Conservation (phyloP, 2,113 vertebrate species). For the Synchiropus splendidus region DNA sequence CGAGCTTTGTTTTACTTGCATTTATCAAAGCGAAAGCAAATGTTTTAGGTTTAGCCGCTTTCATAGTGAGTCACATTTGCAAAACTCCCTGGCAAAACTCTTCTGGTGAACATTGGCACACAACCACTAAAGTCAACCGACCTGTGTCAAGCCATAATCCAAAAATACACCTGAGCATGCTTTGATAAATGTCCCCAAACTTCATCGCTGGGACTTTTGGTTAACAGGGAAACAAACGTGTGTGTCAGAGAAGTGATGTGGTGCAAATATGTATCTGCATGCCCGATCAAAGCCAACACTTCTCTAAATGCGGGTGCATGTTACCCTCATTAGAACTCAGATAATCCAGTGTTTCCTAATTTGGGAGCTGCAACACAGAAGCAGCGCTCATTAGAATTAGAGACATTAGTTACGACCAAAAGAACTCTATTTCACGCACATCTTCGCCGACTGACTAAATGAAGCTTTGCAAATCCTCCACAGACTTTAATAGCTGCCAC, state of each 20-base stretch:
- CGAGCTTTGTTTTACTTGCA: no score
- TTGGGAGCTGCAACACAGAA: slow-evolving; percentile 44
- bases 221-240: no score
- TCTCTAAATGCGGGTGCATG: slow-evolving; percentile 47
- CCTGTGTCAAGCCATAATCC: slow-evolving; percentile 2
- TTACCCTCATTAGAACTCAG: slow-evolving; percentile 44
- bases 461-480: slow-evolving; percentile 57
- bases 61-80: slow-evolving; percentile 11
- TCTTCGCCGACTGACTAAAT: slow-evolving; percentile 57
- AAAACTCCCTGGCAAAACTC: slow-evolving; percentile 16
- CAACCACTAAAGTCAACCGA: not conserved
- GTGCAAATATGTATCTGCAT: slow-evolving; percentile 12
- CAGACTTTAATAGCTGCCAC: slow-evolving; percentile 60
- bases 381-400: slow-evolving; percentile 54
- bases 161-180: not conserved
- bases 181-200: slow-evolving; percentile 9
- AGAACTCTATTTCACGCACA: slow-evolving; percentile 63
- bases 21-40: no score
- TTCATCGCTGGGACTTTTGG: slow-evolving; percentile 8
- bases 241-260: not conserved
- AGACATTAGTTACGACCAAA: slow-evolving; percentile 63
- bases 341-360: slow-evolving; percentile 51
- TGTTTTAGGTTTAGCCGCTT: no score
- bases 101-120: slow-evolving; percentile 11
- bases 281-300: slow-evolving; percentile 27